Evolutionary conservation across 2,888 invertebrate genomes (phyloP).

Genomic region (Perizoma affinitatum): DNA sequence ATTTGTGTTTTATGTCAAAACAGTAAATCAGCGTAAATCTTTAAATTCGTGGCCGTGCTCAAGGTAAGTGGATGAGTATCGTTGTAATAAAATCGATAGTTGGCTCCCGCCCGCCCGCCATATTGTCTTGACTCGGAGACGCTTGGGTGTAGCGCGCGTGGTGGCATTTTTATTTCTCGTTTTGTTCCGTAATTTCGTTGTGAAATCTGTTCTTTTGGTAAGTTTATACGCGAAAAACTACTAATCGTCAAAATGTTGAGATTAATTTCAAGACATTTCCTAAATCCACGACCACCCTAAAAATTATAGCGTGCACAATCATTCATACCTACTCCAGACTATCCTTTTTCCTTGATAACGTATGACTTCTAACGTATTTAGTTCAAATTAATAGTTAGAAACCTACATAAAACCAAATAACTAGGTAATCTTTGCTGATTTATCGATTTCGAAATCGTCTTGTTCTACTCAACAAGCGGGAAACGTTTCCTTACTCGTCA

Average conservation of each 20-base stretch:
- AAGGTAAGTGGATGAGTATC: constrained; percentile 10
- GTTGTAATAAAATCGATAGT: not conserved
- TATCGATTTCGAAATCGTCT: not conserved
- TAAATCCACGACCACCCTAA: too few species aligned
- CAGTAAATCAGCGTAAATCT: too few species aligned
- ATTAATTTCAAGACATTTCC: too few species aligned
- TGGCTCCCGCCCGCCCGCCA: constrained; percentile 7
- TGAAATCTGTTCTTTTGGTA: constrained; percentile 4
- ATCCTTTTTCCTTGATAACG: not conserved
- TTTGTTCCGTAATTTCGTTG: not conserved
- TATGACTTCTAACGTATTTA: not conserved
- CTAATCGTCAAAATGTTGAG: too few species aligned
- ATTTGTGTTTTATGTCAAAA: too few species aligned
- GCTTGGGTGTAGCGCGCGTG: constrained; percentile 18
- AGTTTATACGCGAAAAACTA: not conserved
- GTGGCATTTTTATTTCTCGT: constrained; percentile 5
- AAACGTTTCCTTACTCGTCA: constrained; percentile 1
- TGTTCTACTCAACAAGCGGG: constrained; percentile 14
- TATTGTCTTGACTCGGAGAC: constrained; percentile 11
- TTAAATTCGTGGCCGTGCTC: constrained; percentile 5
- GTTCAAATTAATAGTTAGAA: not conserved
- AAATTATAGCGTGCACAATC: too few species aligned
- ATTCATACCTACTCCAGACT: too few species aligned
- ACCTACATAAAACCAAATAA: not conserved
- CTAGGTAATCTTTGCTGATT: not conserved